Evolutionary conservation across 2,888 invertebrate genomes (phyloP).

Genomic region (Rhimphoctona megacephalus): DNA sequence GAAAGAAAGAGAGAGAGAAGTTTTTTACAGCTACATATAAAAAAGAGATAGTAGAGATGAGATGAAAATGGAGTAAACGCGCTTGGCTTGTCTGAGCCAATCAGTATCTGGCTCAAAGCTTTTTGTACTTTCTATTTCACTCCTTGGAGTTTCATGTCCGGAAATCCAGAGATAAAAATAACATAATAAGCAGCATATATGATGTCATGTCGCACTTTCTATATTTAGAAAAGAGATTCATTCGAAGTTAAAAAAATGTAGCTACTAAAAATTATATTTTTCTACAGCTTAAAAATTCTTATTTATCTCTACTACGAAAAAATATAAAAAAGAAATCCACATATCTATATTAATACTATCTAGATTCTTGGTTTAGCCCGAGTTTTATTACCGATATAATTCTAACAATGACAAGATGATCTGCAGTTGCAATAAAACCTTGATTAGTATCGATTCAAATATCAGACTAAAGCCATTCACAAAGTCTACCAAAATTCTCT

Average conservation of each 20-base stretch:
- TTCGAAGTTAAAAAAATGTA: background rate
- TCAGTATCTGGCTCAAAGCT: constrained; percentile 61
- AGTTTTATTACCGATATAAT: no score
- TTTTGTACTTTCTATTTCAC: constrained; percentile 19
- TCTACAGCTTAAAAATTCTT: no score
- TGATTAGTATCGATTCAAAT: no score
- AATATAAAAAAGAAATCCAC: background rate
- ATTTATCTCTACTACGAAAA: background rate
- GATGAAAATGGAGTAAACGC: constrained; percentile 48
- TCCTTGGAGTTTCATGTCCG: background rate
- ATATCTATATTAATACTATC: background rate
- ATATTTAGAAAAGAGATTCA: background rate
- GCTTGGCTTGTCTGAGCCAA: constrained; percentile 62
- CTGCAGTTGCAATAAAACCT: no score
- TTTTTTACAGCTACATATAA: constrained; percentile 48
- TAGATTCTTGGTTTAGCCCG: no score
- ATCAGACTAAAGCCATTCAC: no score
- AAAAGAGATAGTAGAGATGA: constrained; percentile 28
- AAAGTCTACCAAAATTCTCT: no score
- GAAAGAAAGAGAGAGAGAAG: constrained; percentile 1
- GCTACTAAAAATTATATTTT: background rate
- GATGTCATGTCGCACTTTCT: constrained; percentile 76
- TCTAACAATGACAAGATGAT: no score
- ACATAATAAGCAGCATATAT: constrained; percentile 76
- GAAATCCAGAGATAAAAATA: constrained; percentile 71